These are phyloP conservation scores for Agrochola litura DNA, from an alignment of 2,888 invertebrate genomes.

Conservation along the genomic window DNA sequence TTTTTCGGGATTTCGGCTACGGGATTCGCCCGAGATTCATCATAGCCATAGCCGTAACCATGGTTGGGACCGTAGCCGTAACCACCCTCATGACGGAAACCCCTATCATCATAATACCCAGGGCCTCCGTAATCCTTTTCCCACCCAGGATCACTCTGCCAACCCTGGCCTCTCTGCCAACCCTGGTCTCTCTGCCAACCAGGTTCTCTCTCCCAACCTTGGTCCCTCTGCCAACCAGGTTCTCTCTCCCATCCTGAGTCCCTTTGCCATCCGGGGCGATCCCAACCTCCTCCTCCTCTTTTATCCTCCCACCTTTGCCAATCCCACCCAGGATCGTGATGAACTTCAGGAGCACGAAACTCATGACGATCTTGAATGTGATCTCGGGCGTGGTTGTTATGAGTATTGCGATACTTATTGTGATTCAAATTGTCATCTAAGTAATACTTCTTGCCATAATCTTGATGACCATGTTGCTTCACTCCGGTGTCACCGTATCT, in stretches of 20 bases:
- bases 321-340: constrained; percentile 80
- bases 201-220: constrained; percentile 71
- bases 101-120: constrained; percentile 84
- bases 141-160: constrained; percentile 76
- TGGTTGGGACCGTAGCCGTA: constrained; percentile 84
- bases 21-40: constrained; percentile 81
- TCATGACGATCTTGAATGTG: constrained; percentile 81
- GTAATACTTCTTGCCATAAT: constrained; percentile 86
- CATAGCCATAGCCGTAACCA: constrained; percentile 85
- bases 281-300: constrained; percentile 71
- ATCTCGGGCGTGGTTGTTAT: constrained; percentile 82
- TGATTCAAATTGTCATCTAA: constrained; percentile 85
- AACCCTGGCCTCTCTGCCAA: constrained; percentile 73
- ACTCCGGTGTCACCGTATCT: constrained; percentile 83
- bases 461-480: constrained; percentile 82
- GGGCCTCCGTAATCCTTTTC: constrained; percentile 83
- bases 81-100: constrained; percentile 84
- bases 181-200: constrained; percentile 72
- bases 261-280: constrained; percentile 73
- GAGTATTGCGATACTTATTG: constrained; percentile 83
- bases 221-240: constrained; percentile 62
- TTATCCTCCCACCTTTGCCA: constrained; percentile 81
- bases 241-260: constrained; percentile 71
- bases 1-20: constrained; percentile 81
- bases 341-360: constrained; percentile 75